Evolutionary conservation across 2,888 invertebrate species (phyloP).

Genomic region (Aphodius granarius): DNA sequence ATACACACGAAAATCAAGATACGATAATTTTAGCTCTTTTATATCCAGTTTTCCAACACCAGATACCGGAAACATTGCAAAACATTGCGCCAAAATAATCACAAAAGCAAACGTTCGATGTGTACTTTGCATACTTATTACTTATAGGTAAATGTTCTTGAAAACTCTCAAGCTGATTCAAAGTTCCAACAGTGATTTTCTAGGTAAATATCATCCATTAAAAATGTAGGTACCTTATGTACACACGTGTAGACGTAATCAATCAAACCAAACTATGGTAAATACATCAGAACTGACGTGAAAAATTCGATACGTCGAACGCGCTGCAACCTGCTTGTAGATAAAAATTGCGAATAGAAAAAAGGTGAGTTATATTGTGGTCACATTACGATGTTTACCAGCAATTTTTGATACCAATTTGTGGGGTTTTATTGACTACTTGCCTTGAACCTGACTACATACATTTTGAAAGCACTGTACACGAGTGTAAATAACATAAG

Average conservation of each 20-base stretch:
- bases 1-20: not conserved
- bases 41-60: not conserved
- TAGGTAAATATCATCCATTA: not conserved
- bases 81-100: constrained; percentile 18
- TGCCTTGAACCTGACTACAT: too few relatives aligned
- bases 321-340: too few relatives aligned
- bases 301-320: not conserved
- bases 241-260: not conserved
- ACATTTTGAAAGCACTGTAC: too few relatives aligned
- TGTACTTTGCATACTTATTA: not conserved
- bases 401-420: too few relatives aligned
- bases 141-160: not conserved
- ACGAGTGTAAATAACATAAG: too few relatives aligned
- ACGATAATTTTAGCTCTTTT: not conserved
- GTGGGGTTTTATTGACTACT: too few relatives aligned
- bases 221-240: not conserved
- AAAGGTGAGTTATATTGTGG: too few relatives aligned
- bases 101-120: constrained; percentile 4
- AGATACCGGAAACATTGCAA: constrained; percentile 15
- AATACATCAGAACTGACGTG: not conserved
- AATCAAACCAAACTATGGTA: not conserved
- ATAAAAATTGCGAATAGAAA: too few relatives aligned
- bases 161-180: too few relatives aligned
- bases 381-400: too few relatives aligned
- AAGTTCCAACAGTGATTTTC: not conserved